A percentile compares a stretch with the other conserved stretches of the same genome.
These are phyloP conservation scores for Scylla paramamosain DNA, from an alignment of 1,140 invertebrate genomes.

Conservation along the genomic window DNA sequence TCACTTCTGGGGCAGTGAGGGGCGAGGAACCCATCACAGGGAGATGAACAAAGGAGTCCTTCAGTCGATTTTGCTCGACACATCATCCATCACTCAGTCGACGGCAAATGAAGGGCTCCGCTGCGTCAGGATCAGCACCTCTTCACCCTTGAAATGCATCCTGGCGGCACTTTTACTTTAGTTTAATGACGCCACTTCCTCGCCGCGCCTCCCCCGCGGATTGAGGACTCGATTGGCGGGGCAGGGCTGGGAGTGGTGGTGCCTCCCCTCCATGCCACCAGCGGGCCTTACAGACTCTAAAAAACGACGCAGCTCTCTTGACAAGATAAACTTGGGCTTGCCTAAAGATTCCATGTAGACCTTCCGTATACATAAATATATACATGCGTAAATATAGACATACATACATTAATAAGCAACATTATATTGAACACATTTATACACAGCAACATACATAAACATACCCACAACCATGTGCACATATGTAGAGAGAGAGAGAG, in stretches of 20 bases:
- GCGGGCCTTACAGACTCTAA: background rate
- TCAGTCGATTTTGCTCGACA: background rate
- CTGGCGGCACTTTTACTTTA: background rate
- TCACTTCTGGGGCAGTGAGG: background rate
- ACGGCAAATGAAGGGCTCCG: background rate
- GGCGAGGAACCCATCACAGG: background rate
- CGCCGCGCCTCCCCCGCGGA: background rate
- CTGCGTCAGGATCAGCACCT: background rate
- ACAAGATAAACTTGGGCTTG: background rate
- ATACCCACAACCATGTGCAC: no score
- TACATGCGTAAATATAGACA: background rate
- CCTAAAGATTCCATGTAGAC: no score
- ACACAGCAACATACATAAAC: no score
- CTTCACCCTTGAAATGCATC: background rate
- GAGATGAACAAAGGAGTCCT: background rate
- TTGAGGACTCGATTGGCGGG: background rate
- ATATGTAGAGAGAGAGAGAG: no score
- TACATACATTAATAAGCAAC: no score
- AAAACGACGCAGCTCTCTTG: background rate
- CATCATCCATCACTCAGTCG: background rate
- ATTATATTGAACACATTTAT: no score
- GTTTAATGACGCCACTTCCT: background rate
- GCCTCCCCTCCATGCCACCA: background rate
- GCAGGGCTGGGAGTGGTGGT: background rate
- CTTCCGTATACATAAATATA: no score